Percentiles rank a stretch among this genome's conserved stretches.
phyloP scores from a whole-genome alignment of 92 coral and sea anemone genomes.

The Hydrozoanthus gracilis region DNA sequence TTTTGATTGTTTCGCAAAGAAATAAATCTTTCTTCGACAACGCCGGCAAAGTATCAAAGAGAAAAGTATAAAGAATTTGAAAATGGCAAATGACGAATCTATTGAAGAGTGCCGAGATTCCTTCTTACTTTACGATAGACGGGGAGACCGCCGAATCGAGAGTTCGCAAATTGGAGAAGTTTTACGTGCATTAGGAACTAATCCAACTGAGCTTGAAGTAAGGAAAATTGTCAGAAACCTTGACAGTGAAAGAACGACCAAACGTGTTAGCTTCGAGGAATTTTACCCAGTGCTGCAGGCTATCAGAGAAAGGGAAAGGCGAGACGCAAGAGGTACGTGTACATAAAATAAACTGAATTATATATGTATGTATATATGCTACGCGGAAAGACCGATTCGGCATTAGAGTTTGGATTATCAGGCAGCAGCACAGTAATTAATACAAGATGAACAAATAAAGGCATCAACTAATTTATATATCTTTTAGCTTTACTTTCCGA shows the following conservation, averaged over 20 bases:
- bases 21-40: not conserved
- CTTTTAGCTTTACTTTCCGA: no score
- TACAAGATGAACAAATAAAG: no score
- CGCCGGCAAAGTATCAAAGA: not conserved
- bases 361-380: no score
- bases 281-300: conserved; percentile 90
- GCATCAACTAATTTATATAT: no score
- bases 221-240: conserved; percentile 74
- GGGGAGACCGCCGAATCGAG: conserved; percentile 88
- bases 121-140: conserved; percentile 87
- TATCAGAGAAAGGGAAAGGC: conserved; percentile 78
- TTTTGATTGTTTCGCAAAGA: conserved; percentile 35
- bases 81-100: conserved; percentile 30
- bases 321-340: conserved; percentile 64
- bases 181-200: conserved; percentile 93
- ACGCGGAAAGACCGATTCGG: no score
- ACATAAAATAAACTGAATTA: no score
- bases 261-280: conserved; percentile 87
- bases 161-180: conserved; percentile 94
- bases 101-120: conserved; percentile 76
- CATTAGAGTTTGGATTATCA: no score
- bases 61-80: not conserved
- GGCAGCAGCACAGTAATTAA: no score
- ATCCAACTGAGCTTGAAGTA: conserved; percentile 92
- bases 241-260: conserved; percentile 64